Base-by-base conservation (phyloP, 2,888 invertebrate genomes). In the Lasioglossum oenotherae region DNA sequence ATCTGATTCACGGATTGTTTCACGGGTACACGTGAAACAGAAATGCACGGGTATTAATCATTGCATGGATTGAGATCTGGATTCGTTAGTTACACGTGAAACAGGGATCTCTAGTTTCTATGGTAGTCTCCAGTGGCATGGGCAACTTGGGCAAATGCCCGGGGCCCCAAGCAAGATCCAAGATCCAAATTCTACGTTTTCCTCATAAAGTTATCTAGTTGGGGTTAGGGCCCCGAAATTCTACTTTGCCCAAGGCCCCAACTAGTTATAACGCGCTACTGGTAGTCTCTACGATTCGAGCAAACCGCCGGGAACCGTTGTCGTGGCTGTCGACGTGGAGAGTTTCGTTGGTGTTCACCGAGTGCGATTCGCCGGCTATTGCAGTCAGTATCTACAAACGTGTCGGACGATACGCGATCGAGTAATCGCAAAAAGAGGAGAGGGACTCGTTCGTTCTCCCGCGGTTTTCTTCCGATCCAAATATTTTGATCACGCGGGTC, bases 381-480 rank as follows among this genome's bases (percentile, higher is more conserved):
- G 67, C 79, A 49, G 53, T 44, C 78, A n/a, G 67, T 74, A 83
- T 69, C 79, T 84, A 57, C 57, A n/a, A 57, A n/a, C n/a, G 10
- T 12, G n/a, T 57, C 57, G 57, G 12, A n/a, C n/a, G 57, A 57
- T 57, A n/a, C 57, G n/a, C 57, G 57, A n/a, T n/a, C 57, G 57
- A n/a, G 57, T 2, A n/a, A 57, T n/a, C 57, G n/a, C 57, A n/a
- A 4, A 4, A 57, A 57, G 4, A 10, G n/a, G n/a, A 12, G 57
- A 57, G n/a, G n/a, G 57, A 57, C 57, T 57, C 44, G 14, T 16
- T 46, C 57, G 57, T 1, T 57, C n/a, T 23, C n/a, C n/a, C 16
- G 64, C 31, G 64, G 16, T 5, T 19, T 19, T 19, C 4, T 64
- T 19, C 57, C 57, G 57, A 57, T 57, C 57, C 0, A n/a, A n/a